Evolutionary conservation across 2,888 invertebrate genomes (phyloP), one percentile per base, ranked within the genome.

Genomic region (Drosophila infuscata): DNA sequence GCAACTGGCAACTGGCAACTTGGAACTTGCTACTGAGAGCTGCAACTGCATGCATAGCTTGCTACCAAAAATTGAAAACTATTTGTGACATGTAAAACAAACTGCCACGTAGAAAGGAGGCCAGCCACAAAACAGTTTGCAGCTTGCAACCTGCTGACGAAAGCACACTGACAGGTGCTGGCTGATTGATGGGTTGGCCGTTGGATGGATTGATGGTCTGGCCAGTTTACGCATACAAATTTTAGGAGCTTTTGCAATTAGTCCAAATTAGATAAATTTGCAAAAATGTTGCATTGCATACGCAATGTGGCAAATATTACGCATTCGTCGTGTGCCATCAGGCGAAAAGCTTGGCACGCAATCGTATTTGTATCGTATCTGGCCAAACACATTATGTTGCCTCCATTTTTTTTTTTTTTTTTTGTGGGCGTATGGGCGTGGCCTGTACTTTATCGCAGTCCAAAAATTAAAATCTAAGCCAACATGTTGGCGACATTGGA

Each of bases 381-480:
- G 20, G 15, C 46, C 15, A 20, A 46, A 53, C 46, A 36, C 43
- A 51, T 41, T 51, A 58, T 11, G 41, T 11, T 38, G 20, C 38
- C 32, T 17, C 25, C 17, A 15, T 29, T n/a, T n/a, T 8, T 32
- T 11, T n/a, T 8, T 32, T 11, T 11, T 32, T 11, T 25, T 25
- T 25, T 25, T 11, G n/a, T 11, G n/a, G 25, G 30, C 3, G 2
- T 0, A 25, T 49, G 36, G 60, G 70, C 70, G 60, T 57, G 59
- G 32, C 41, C 15, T 6, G 60, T 64, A 35, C 73, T 87, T 84
- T 79, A 87, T 87, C 73, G 73, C 73, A 52, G 74, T 25, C 48
- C 76, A 76, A 87, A 84, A 84, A 84, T 89, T 87, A 84, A 89
- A 84, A 84, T 84, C 89, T 89, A 89, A 89, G 84, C 89, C 82